Percentiles rank a stretch among this genome's conserved stretches.
Conservation (phyloP, 2,797 vertebrate species). For the Pseudochirops cupreus region DNA sequence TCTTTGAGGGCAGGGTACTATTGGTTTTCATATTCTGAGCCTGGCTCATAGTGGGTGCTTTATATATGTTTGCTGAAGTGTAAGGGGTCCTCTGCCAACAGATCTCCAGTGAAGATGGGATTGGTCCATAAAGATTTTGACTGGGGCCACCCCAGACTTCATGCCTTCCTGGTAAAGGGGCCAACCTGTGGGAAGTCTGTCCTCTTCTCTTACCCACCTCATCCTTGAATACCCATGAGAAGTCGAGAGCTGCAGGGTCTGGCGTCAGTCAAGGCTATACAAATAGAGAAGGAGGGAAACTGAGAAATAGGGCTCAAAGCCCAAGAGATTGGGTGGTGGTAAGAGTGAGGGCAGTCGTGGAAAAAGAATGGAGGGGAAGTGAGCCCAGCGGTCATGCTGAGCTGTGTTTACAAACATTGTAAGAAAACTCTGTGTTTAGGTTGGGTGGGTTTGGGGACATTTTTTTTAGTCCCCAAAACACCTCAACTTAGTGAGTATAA, state of each 20-base stretch:
- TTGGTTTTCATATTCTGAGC: not conserved
- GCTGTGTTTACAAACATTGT: slow-evolving; percentile 44
- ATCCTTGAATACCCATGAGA: not conserved
- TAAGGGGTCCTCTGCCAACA: not conserved
- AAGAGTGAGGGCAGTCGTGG: not conserved
- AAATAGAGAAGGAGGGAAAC: slow-evolving; percentile 8
- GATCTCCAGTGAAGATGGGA: not conserved
- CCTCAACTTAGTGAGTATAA: slow-evolving; percentile 38
- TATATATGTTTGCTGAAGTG: not conserved
- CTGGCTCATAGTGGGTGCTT: not conserved
- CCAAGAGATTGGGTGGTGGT: not conserved
- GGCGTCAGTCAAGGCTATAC: not conserved
- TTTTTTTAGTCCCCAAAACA: slow-evolving; percentile 63
- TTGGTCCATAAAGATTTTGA: not conserved
- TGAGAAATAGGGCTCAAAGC: not conserved
- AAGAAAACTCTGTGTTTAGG: not conserved
- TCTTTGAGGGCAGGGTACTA: not conserved
- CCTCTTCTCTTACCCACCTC: not conserved
- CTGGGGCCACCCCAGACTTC: not conserved
- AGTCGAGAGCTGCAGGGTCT: not conserved
- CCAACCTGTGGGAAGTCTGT: not conserved
- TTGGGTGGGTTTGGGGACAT: slow-evolving; percentile 37
- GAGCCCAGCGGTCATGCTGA: not conserved
- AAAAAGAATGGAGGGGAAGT: not conserved
- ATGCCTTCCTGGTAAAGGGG: not conserved